These are phyloP conservation scores for Drosophila antonietae DNA, from an alignment of 2,888 invertebrate genomes.

Conservation along the genomic window DNA sequence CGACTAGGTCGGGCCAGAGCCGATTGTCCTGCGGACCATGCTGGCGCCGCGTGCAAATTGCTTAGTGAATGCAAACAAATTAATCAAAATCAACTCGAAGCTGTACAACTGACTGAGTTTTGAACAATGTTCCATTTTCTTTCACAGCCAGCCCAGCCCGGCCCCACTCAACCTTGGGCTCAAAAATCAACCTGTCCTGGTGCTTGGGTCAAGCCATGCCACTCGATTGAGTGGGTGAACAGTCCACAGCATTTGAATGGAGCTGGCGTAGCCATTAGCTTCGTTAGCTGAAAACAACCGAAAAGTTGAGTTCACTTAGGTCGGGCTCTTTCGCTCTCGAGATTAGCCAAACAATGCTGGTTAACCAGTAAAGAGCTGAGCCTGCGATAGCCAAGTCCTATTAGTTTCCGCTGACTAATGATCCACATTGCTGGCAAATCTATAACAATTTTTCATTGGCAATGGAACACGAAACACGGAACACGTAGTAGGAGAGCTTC, in stretches of 20 bases:
- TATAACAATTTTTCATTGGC: neutral
- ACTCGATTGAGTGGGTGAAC: conserved; percentile 28
- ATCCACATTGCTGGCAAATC: conserved; percentile 3
- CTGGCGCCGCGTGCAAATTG: conserved; percentile 55
- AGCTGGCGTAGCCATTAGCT: conserved; percentile 49
- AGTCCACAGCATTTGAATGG: conserved; percentile 19
- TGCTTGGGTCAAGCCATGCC: conserved; percentile 1
- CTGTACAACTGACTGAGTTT: conserved; percentile 50
- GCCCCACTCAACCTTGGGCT: conserved; percentile 1
- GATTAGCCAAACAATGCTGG: conserved; percentile 3
- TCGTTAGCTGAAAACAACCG: conserved; percentile 42
- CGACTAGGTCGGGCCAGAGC: neutral
- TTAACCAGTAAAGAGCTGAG: conserved; percentile 10
- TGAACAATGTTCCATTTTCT: conserved; percentile 39
- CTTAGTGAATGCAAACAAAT: conserved; percentile 75
- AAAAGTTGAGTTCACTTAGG: conserved; percentile 35
- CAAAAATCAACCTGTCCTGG: conserved; percentile 25
- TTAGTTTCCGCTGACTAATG: conserved; percentile 9
- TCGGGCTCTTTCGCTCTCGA: conserved; percentile 12
- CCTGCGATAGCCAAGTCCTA: neutral
- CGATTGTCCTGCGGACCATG: conserved; percentile 5
- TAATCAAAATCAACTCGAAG: conserved; percentile 72
- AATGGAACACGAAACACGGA: too few species aligned
- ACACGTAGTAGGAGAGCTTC: neutral
- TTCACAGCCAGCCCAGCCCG: neutral